phyloP scores from a whole-genome alignment of 2,888 invertebrate genomes.

The Podabrus alpinus region DNA sequence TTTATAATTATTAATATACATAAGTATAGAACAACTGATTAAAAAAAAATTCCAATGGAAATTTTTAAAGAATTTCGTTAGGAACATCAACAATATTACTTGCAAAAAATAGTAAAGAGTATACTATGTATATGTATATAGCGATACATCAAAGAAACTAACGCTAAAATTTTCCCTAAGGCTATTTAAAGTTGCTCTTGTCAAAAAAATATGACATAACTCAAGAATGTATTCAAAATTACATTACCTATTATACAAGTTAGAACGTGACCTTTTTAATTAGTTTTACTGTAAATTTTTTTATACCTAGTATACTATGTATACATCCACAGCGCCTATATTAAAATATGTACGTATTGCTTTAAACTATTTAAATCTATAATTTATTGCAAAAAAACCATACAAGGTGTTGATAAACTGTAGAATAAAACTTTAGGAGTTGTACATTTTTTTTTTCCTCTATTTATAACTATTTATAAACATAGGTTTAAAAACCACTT shows the following conservation, averaged over 20 bases:
- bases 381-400: neutral
- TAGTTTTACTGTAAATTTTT: slow-evolving; percentile 1
- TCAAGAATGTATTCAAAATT: neutral
- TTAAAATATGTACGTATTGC: too few relatives aligned
- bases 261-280: neutral
- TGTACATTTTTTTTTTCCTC: too few relatives aligned
- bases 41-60: neutral
- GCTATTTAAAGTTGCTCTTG: neutral
- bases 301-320: too few relatives aligned
- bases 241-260: neutral
- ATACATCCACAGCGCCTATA: neutral
- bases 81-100: neutral
- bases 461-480: too few relatives aligned
- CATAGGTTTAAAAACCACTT: too few relatives aligned
- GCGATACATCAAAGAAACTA: neutral
- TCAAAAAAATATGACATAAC: neutral
- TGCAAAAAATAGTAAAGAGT: neutral
- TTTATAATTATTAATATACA: neutral
- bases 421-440: too few relatives aligned
- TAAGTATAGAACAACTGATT: neutral
- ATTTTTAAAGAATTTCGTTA: neutral
- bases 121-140: neutral
- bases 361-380: neutral
- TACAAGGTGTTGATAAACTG: too few relatives aligned
- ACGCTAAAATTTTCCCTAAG: neutral